Evolutionary conservation across 2,797 vertebrate species (phyloP), one percentile per base, ranked within the genome.

Genomic region (Gymnothorax reevesii): DNA sequence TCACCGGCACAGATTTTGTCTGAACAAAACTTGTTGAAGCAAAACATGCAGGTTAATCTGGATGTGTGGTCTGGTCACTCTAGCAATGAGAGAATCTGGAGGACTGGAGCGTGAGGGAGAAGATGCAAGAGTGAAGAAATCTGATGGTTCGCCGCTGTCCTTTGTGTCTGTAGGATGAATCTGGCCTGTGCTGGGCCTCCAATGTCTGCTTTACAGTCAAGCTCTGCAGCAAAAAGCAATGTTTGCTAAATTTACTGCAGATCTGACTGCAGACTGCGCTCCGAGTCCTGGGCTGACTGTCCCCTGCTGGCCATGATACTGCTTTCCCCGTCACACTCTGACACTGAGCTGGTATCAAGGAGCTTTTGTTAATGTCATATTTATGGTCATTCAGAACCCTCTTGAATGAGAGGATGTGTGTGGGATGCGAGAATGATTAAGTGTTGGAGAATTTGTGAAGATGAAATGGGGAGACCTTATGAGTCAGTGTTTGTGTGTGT

Each of bases 311-410:
- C 17, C 17, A 42, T 54, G 17, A 22, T 79, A 42, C 71, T 12
- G 10, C 75, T 54, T 42, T 42, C 15, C 75, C 42, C 20, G 73
- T 49, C 73, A 52, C 33, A 52, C 33, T 15, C 13, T 7, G 42
- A 54, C 33, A 20, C 75, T 49, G 42, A 54, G 75, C 85, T 17
- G 15, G 25, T 20, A 87, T 27, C 85, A 77, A 85, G 83, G 49
- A 20, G 9, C 86, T 17, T 79, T 87, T 88, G 83, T 87, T 64
- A 57, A 79, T n/a, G n/a, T 83, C 86, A 20, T 85, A 87, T 87
- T 87, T 87, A 84, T 87, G 86, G 86, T 54, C 0, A 22, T 10
- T 17, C 27, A 33, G 75, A 54, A 17, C 7, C 17, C 25, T 6
- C 33, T 79, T 4, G 49, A 60, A 62, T 77, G 52, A 57, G 59